phyloP scores from a whole-genome alignment of 2,888 invertebrate genomes.

The Pammene fasciana region DNA sequence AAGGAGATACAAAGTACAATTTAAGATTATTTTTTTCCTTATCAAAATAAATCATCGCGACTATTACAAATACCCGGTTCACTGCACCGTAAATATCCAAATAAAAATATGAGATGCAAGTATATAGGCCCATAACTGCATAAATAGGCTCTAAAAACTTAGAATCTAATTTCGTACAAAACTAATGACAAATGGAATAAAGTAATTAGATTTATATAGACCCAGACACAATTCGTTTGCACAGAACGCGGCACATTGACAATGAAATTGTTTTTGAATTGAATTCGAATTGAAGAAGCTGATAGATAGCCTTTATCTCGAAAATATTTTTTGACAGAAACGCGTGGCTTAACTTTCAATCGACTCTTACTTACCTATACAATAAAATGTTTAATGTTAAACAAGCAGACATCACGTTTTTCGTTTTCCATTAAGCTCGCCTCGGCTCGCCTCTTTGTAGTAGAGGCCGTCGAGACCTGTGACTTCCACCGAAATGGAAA shows the following conservation, averaged over 20 bases:
- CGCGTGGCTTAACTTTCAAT: not conserved
- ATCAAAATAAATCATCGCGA: too few species aligned
- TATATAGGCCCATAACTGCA: too few species aligned
- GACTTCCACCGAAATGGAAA: constrained; percentile 36
- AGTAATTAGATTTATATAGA: not conserved
- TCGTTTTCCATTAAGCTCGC: constrained; percentile 47
- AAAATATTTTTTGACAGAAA: not conserved
- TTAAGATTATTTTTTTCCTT: too few species aligned
- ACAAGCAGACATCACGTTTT: constrained; percentile 22
- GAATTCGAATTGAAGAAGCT: not conserved
- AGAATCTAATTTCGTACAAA: not conserved
- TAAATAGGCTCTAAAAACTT: too few species aligned
- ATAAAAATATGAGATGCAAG: too few species aligned
- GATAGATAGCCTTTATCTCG: not conserved
- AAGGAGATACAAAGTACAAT: too few species aligned
- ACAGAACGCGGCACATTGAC: not conserved
- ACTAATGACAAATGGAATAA: not conserved
- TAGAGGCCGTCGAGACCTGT: constrained; percentile 42
- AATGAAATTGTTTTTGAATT: not conserved
- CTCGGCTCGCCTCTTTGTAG: constrained; percentile 51
- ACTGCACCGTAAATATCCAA: too few species aligned
- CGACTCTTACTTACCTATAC: not conserved
- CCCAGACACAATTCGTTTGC: not conserved
- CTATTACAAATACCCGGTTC: too few species aligned
- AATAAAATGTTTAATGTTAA: constrained; percentile 5